phyloP scores from a whole-genome alignment of 2,113 vertebrate genomes.

The Leptobrachium ailaonicum region DNA sequence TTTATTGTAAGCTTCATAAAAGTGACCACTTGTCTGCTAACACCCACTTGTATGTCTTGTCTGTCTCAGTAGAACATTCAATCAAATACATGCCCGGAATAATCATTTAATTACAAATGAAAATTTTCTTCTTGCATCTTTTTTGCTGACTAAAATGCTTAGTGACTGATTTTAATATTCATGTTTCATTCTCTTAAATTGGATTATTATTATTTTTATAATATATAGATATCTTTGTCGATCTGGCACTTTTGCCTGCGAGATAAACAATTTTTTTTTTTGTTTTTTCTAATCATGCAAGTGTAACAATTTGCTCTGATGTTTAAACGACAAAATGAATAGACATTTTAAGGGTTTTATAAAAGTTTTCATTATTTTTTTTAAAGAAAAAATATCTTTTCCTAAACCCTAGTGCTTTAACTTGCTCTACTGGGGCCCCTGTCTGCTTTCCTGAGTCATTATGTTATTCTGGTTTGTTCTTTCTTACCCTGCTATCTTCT shows the following conservation, averaged over 20 bases:
- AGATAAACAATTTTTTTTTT: slow-evolving; percentile 58
- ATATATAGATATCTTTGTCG: slow-evolving; percentile 56
- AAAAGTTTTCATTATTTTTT: slow-evolving; percentile 77
- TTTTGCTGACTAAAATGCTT: slow-evolving; percentile 60
- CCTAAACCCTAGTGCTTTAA: slow-evolving; percentile 94
- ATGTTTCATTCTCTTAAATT: slow-evolving; percentile 62
- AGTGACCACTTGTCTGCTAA: slow-evolving; percentile 62
- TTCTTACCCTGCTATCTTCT: slow-evolving; percentile 99
- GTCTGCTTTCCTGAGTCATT: slow-evolving; percentile 99
- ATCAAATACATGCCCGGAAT: slow-evolving; percentile 53
- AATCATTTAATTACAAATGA: slow-evolving; percentile 36
- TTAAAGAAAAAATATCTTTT: slow-evolving; percentile 84
- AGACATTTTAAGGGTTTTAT: slow-evolving; percentile 57
- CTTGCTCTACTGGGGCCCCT: slow-evolving; percentile 98
- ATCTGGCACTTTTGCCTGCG: slow-evolving; percentile 60
- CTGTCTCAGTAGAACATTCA: slow-evolving; percentile 60
- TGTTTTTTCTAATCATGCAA: slow-evolving; percentile 46
- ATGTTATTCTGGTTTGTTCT: slow-evolving; percentile 99
- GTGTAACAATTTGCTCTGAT: slow-evolving; percentile 62
- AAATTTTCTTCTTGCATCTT: slow-evolving; percentile 22
- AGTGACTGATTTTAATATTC: slow-evolving; percentile 61
- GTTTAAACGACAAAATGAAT: slow-evolving; percentile 27
- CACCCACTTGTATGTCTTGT: slow-evolving; percentile 56
- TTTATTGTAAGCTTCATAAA: slow-evolving; percentile 64
- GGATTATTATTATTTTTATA: slow-evolving; percentile 58